Conservation (phyloP, 1,140 invertebrate species). For the Globodera rostochiensis region DNA sequence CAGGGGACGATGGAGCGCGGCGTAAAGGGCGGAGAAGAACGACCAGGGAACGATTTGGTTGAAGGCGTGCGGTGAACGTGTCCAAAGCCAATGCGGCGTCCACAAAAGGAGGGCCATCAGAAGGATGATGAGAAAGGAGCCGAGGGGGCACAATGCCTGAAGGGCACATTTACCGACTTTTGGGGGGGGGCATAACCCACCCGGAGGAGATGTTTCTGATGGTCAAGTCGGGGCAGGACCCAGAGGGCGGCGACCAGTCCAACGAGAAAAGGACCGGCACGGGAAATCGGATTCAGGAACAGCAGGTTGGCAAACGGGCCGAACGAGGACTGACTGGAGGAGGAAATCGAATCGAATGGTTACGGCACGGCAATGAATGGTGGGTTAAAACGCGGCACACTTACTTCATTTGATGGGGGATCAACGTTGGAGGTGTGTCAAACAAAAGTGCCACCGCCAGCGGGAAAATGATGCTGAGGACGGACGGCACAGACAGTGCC, state of each 20-base stretch:
- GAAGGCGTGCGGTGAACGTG: background rate
- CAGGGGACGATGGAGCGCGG: constrained; percentile 29
- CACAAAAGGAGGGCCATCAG: constrained; percentile 36
- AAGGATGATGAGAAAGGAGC: constrained; percentile 12
- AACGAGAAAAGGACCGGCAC: constrained; percentile 5
- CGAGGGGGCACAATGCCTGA: constrained; percentile 26
- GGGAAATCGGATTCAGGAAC: constrained; percentile 44
- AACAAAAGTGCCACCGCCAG: constrained; percentile 33
- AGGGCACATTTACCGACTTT: background rate
- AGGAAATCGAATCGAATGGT: constrained; percentile 10
- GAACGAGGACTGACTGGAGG: constrained; percentile 32
- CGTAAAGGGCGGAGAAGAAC: constrained; percentile 31
- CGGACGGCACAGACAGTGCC: constrained; percentile 10
- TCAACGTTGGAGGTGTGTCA: constrained; percentile 41
- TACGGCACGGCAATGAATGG: background rate
- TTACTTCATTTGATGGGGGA: constrained; percentile 41
- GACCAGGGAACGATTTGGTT: background rate
- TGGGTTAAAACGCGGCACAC: background rate
- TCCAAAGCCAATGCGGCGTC: constrained; percentile 42
- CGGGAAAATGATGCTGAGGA: constrained; percentile 24
- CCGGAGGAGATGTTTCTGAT: constrained; percentile 23
- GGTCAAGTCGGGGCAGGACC: constrained; percentile 4
- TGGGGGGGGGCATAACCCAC: background rate
- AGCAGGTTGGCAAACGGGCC: constrained; percentile 41
- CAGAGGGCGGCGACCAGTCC: constrained; percentile 9